Evolutionary conservation across 2,797 vertebrate species (phyloP), one percentile per base, ranked within the genome.

Genomic region (Amphiprion clarkii): DNA sequence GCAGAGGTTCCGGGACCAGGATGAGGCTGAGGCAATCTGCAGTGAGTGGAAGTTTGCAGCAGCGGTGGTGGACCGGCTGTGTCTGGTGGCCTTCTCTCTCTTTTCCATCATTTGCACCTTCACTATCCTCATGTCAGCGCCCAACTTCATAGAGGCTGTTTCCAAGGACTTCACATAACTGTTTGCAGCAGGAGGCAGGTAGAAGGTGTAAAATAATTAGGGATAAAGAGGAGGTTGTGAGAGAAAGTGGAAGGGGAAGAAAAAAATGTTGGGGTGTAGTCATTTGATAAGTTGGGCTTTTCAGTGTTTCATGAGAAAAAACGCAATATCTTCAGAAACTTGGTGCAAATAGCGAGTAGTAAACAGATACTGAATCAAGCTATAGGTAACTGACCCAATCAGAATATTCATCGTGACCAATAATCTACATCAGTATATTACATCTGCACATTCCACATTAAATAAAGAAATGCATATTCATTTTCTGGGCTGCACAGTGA

Each of bases 1-100:
- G 4, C 95, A 89, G 82, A 92, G 95, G 9, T 97, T 98, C 85
- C 94, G 96, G 63, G 96, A 96, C 57, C 96, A 97, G 87, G 97
- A 97, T 2, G 93, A 96, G 84, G 95, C 94, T 0, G 96, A 97
- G 81, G 96, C 95, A 23, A 90, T 97, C 86, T 96, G 96, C 87
- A 95, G 96, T 5, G 97, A 98, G 86, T 98, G 97, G 97, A 98
- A 98, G 87, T 98, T 98, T 80, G 97, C 97, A 0, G 97, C 97
- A 0, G 97, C 97, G 0, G 96, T 98, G 53, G 96, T 97, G 83
- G 97, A 97, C 90, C 95, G 97, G 12, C 92, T 98, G 51, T 98
- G 97, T 75, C 94, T 98, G 71, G 96, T 98, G 88, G 96, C 96
- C 25, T 98, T 98, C 91, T 96, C 96, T 2, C 95, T 98, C 64